Base-by-base conservation (phyloP, 2,888 invertebrate species). In the Lithophane semibrunnea region DNA sequence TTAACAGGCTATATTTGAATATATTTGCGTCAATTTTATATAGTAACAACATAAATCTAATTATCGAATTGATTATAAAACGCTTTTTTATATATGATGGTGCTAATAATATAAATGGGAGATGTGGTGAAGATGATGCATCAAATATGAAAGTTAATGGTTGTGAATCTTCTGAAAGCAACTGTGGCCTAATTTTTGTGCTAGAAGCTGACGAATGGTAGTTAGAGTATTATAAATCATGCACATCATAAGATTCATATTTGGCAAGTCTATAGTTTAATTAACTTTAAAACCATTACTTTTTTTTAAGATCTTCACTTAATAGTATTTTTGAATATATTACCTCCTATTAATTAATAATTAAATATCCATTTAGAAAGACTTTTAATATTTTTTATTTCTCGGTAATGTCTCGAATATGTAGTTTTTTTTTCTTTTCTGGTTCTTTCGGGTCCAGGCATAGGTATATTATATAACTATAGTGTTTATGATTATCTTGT, bases 1-100 rank as follows among this genome's bases (percentile, higher is more conserved):
- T 95, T 95, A 95, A 92, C 93, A 92, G 91, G 92, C 90, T 91
- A 91, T 93, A 94, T 95, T 94, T 95, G 93, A 95, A 95, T 96
- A 95, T 91, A 95, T 96, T 95, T 95, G 91, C 92, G 95, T 96
- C 96, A 94, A 93, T 92, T 92, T 94, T 94, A 79, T 87, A 88
- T 92, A 92, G 93, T 91, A 91, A 90, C 91, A 90, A 91, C 89
- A 95, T 96, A 95, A 95, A 96, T 96, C 93, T 92, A 92, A 92
- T 93, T 93, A 94, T 92, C 89, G 93, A 93, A 94, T 92, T 90
- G 89, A 91, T 92, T 93, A 93, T 92, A 91, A 88, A 91, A 90
- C 90, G 89, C 84, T 83, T 91, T 81, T 89, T 93, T 92, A 93
- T 93, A 91, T 92, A 93, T 92, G 91, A 90, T 91, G 88, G 92